A percentile compares a stretch with the other conserved stretches of the same genome.
Conservation (phyloP, 1,140 invertebrate species). For the Antheraea mylitta region DNA sequence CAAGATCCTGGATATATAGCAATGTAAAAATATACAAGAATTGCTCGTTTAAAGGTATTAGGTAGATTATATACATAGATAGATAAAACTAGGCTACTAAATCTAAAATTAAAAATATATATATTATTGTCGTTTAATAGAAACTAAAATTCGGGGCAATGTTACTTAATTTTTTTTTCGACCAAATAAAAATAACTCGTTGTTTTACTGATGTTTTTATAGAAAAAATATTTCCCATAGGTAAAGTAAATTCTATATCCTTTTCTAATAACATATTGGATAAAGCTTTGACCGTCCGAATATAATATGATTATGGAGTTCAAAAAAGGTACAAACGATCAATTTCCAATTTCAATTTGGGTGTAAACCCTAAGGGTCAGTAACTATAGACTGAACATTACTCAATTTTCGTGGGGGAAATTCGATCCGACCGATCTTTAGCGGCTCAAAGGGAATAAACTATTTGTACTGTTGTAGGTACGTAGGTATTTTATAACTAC, state of each 20-base stretch:
- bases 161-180: too few relatives aligned
- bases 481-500: too few relatives aligned
- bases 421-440: constrained; percentile 3
- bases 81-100: too few relatives aligned
- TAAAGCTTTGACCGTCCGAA: background rate
- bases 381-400: constrained; percentile 2
- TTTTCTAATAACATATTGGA: background rate
- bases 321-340: constrained; percentile 2
- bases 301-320: background rate
- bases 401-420: constrained; percentile 9
- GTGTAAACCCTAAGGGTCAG: background rate
- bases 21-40: too few relatives aligned
- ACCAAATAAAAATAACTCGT: too few relatives aligned
- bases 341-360: constrained; percentile 8
- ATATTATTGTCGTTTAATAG: too few relatives aligned
- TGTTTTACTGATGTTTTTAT: background rate
- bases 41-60: too few relatives aligned
- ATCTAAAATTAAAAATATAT: too few relatives aligned
- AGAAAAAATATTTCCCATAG: background rate
- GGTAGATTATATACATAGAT: too few relatives aligned
- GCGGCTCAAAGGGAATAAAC: background rate
- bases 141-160: too few relatives aligned
- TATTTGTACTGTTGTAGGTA: background rate
- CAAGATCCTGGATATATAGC: too few relatives aligned
- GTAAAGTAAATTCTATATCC: background rate